Percentiles rank a stretch among this genome's conserved stretches.
These are phyloP conservation scores for Macquaria ambigua DNA, from an alignment of 2,113 vertebrate species.

Conservation along the genomic window DNA sequence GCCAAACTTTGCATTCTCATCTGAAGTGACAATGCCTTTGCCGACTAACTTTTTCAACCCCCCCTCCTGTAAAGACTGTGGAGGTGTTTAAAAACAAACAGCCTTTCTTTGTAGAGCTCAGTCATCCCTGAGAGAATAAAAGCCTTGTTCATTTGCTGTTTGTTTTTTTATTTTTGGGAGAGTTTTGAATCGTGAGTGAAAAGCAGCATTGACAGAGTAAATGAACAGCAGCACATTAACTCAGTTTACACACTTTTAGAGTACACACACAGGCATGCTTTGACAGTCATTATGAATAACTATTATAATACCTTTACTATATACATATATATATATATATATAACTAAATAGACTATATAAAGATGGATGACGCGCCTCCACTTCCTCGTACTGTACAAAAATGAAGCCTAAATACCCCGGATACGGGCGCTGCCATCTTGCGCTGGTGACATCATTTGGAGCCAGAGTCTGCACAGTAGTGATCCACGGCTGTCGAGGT, in stretches of 20 bases:
- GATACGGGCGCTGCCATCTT: no score
- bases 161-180: constrained; percentile 8
- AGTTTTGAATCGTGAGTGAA: constrained; percentile 13
- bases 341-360: no score
- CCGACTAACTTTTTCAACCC: constrained; percentile 44
- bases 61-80: neutral
- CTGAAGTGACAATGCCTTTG: constrained; percentile 46
- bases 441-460: no score
- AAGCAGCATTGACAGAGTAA: neutral
- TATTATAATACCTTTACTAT: no score
- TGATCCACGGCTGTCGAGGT: no score
- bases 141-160: neutral
- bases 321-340: no score
- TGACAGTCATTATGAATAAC: neutral
- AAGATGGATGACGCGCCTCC: no score
- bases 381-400: no score
- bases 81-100: constrained; percentile 47
- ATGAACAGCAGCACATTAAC: neutral
- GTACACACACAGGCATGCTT: neutral
- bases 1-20: constrained; percentile 48
- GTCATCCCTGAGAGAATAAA: constrained; percentile 42
- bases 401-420: no score
- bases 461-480: no score
- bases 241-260: neutral
- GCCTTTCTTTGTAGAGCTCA: neutral